Evolutionary conservation across 64 coral and sea anemone species (phyloP), one percentile per base, ranked within the genome.

Genomic region (Stylophora pistillata): DNA sequence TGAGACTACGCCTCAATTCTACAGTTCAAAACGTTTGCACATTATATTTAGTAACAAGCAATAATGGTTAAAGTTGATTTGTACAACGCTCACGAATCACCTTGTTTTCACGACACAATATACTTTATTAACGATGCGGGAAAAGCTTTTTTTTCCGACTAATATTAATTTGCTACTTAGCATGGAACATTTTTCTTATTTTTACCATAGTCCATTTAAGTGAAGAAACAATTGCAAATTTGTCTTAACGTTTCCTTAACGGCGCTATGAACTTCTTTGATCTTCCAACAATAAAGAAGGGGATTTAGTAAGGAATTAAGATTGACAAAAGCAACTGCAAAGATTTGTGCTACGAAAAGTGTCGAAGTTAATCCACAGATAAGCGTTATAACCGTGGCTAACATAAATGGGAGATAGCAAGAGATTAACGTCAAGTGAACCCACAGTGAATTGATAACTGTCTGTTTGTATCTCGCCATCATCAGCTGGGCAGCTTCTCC

Each of bases 261-360:
- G 13, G 75, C 75, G 15, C 27, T 13, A 56, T 53, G 20, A 27
- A 78, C 47, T 78, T 78, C 75, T 57, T 78, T 76, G 73, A 76
- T 76, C 16, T 76, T 76, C 73, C 73, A 76, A 31, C 73, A 76
- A 33, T 76, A 76, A 37, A 76, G 73, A 53, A 76, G 9, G 18
- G 73, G 73, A 52, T 76, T 76, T 12, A 76, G 34, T 4, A 37
- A 76, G 9, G 73, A 76, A 76, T 76, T 68, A 12, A 68, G 64
- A 20, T 76, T 52, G 10, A 76, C 53, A 23, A 78, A n/a, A 13
- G 47, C 56, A 15, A 53, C 21, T 2, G n/a, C 52, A 17, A 20
- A 78, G 9, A 21, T 52, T 55, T 56, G 47, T 27, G 75, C 75
- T 0, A 57, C 37, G 27, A 78, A 78, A 27, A 78, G 53, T 27